A percentile compares a stretch with the other conserved stretches of the same genome.
These are phyloP conservation scores for Oscheius myriophilus DNA, from an alignment of 2,888 invertebrate genomes.

Conservation along the genomic window DNA sequence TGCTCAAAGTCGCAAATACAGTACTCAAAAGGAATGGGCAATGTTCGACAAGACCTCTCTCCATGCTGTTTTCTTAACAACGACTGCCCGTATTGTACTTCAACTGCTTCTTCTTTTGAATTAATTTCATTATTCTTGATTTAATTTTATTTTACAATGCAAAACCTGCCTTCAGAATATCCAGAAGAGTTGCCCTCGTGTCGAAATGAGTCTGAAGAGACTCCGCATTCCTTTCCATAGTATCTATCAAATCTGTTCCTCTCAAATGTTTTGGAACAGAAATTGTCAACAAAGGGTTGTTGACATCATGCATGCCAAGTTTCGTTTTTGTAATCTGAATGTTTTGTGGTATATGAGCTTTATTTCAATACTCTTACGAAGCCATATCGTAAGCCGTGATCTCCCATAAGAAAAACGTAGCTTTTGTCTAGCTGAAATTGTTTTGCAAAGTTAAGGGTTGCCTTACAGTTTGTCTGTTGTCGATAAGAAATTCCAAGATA, in stretches of 20 bases:
- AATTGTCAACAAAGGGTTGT: conserved; percentile 52
- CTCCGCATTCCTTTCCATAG: conserved; percentile 37
- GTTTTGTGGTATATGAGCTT: too few species aligned
- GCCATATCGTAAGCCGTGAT: conserved; percentile 54
- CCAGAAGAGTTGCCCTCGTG: too few species aligned
- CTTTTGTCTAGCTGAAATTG: conserved; percentile 47
- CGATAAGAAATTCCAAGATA: conserved; percentile 44
- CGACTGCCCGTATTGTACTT: conserved; percentile 38
- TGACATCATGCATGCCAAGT: conserved; percentile 48
- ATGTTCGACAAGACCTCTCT: conserved; percentile 33
- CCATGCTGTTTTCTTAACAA: conserved; percentile 42
- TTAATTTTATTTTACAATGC: too few species aligned
- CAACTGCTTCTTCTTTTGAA: conserved; percentile 22
- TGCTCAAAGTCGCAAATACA: conserved; percentile 46
- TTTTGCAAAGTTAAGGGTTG: background rate
- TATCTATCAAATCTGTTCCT: conserved; percentile 32
- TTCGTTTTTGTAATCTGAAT: conserved; percentile 34
- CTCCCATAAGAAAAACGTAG: conserved; percentile 51
- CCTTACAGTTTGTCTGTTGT: conserved; percentile 27
- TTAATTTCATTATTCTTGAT: background rate
- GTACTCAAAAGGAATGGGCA: conserved; percentile 46
- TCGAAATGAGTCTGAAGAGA: conserved; percentile 4
- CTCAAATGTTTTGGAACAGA: conserved; percentile 47
- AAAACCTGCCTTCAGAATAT: too few species aligned
- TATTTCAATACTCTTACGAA: background rate